A percentile compares a stretch with the other conserved stretches of the same genome.
phyloP scores from a whole-genome alignment of 2,113 vertebrate species.

The Indri indri region DNA sequence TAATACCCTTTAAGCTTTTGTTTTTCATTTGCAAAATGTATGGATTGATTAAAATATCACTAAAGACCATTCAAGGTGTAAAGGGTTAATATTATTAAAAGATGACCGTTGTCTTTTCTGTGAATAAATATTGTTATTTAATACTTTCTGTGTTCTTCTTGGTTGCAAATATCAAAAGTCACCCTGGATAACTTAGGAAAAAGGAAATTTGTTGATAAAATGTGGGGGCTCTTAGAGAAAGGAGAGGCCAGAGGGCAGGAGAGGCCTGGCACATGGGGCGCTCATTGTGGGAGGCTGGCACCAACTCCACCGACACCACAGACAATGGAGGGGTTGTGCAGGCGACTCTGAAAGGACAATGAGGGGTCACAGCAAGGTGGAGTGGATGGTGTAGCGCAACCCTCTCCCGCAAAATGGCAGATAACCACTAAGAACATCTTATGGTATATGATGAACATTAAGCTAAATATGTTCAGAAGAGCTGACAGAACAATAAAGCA shows the following conservation, averaged over 20 bases:
- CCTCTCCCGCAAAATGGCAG: neutral
- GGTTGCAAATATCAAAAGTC: neutral
- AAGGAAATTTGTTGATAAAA: neutral
- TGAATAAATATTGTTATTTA: neutral
- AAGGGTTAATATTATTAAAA: neutral
- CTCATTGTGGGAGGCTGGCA: neutral
- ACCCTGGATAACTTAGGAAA: neutral
- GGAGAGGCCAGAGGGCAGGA: neutral
- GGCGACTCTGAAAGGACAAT: neutral
- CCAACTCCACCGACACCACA: neutral
- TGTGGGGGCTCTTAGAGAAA: neutral
- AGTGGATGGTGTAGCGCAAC: neutral
- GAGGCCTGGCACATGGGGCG: accelerated
- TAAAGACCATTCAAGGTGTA: neutral
- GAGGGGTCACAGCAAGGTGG: neutral
- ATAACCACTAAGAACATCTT: neutral
- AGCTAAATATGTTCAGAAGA: neutral
- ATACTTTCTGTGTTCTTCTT: neutral
- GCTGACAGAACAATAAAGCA: neutral
- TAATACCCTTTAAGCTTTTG: neutral
- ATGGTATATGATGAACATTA: neutral
- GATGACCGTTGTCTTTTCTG: neutral
- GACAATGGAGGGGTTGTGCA: no score
- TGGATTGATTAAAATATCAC: neutral
- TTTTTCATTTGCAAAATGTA: neutral